A percentile compares a stretch with the other conserved stretches of the same genome.
Conservation (phyloP, 37 sponge, comb jelly and placozoan species). For the Hormiphora californensis region DNA sequence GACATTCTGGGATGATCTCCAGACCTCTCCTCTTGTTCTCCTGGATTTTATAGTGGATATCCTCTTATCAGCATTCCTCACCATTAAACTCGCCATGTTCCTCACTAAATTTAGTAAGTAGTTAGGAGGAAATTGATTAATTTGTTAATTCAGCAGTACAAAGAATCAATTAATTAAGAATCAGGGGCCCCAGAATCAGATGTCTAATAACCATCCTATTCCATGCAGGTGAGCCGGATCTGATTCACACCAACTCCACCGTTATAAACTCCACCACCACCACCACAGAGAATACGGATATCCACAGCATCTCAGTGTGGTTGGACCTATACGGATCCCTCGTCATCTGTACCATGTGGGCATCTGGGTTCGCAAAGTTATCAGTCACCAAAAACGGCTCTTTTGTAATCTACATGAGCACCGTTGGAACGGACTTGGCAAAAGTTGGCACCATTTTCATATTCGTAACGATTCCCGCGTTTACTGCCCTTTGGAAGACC, state of each 20-base stretch:
- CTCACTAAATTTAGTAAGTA: neutral
- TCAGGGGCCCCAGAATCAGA: too few relatives aligned
- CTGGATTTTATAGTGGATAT: constrained; percentile 10
- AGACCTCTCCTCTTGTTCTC: neutral
- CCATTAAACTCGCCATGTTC: neutral
- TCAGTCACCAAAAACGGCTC: constrained; percentile 14
- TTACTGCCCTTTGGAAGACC: neutral
- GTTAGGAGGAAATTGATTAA: too few relatives aligned
- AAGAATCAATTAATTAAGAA: too few relatives aligned
- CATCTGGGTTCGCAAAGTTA: neutral
- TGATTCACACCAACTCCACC: neutral
- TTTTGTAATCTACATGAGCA: constrained; percentile 25
- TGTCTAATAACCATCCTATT: too few relatives aligned
- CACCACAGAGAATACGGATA: too few relatives aligned
- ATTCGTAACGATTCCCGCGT: neutral
- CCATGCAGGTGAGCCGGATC: neutral
- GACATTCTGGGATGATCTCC: neutral
- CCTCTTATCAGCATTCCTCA: neutral
- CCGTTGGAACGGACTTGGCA: neutral
- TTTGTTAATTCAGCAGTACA: too few relatives aligned
- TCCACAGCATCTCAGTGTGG: too few relatives aligned
- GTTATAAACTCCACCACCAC: neutral
- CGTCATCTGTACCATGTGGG: neutral
- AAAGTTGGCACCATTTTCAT: constrained; percentile 5
- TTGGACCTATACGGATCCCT: neutral